These are phyloP conservation scores for Microplitis manilae DNA, from an alignment of 2,888 invertebrate genomes.

Conservation along the genomic window DNA sequence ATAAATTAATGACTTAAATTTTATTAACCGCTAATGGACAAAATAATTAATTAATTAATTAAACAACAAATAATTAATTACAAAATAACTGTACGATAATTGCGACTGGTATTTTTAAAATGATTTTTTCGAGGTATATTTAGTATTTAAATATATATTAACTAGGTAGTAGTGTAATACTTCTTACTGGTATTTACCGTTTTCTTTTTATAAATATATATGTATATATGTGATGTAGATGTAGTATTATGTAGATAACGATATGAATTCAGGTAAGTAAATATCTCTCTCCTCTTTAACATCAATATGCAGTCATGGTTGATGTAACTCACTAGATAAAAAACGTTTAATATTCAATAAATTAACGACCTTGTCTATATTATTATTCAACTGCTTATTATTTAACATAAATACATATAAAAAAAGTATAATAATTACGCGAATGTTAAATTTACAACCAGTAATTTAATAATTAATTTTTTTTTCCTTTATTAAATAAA, in stretches of 20 bases:
- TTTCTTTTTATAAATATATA: conserved; percentile 31
- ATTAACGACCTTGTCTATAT: not conserved
- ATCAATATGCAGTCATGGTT: conserved; percentile 8
- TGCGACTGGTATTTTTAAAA: conserved; percentile 8
- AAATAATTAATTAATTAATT: not conserved
- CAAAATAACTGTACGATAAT: conserved; percentile 31
- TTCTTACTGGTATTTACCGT: conserved; percentile 48
- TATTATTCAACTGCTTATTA: not conserved
- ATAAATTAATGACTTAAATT: not conserved
- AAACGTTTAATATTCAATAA: not conserved
- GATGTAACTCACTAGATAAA: not conserved
- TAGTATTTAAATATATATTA: conserved; percentile 47
- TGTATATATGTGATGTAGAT: not conserved
- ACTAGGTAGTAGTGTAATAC: conserved; percentile 52
- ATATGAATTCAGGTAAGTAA: conserved; percentile 34
- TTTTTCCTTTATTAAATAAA: not conserved
- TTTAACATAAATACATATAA: not conserved
- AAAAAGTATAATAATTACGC: not conserved
- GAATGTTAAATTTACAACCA: not conserved
- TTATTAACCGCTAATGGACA: not conserved
- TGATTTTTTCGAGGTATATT: conserved; percentile 46
- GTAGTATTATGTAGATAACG: conserved; percentile 47
- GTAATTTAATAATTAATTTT: not conserved
- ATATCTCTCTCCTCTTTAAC: conserved; percentile 14
- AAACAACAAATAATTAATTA: conserved; percentile 2